phyloP scores from a whole-genome alignment of 1,140 invertebrate species.

The Orussus abietinus region DNA sequence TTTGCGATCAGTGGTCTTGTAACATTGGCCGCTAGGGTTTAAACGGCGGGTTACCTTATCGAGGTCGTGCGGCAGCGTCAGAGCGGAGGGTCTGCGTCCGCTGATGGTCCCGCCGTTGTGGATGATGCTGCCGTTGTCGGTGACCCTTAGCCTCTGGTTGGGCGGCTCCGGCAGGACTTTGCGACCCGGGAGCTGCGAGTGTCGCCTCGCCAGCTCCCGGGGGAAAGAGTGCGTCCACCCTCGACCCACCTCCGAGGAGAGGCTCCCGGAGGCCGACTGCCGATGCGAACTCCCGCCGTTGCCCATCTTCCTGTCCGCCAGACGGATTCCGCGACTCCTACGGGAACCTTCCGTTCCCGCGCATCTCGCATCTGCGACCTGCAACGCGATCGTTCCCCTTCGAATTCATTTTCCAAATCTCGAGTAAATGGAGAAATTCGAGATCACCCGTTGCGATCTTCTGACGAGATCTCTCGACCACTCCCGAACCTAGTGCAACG shows the following conservation, averaged over 20 bases:
- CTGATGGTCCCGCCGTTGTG: conserved; percentile 75
- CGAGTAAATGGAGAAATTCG: too few species aligned
- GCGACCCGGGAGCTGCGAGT: conserved; percentile 40
- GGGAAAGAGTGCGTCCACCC: conserved; percentile 53
- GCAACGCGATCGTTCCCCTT: too few species aligned
- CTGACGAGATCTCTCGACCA: too few species aligned
- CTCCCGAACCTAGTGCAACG: too few species aligned
- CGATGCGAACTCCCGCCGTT: conserved; percentile 33
- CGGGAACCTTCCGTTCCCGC: conserved; percentile 9
- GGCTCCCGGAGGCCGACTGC: conserved; percentile 22
- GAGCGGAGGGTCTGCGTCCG: conserved; percentile 52
- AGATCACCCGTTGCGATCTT: too few species aligned
- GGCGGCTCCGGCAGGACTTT: conserved; percentile 68
- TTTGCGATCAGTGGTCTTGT: too few species aligned
- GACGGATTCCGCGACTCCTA: conserved; percentile 2
- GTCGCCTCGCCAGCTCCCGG: conserved; percentile 38
- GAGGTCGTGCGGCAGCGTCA: conserved; percentile 36
- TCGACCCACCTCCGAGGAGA: conserved; percentile 27
- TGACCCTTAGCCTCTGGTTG: conserved; percentile 61
- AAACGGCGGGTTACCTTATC: conserved; percentile 39
- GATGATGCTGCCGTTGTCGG: conserved; percentile 74
- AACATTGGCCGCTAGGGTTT: too few species aligned
- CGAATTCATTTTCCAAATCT: too few species aligned
- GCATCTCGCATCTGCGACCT: conserved; percentile 8
- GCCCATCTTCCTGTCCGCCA: conserved; percentile 30